Evolutionary conservation across 2,888 invertebrate genomes (phyloP).

Genomic region (Masnerella sp.): DNA sequence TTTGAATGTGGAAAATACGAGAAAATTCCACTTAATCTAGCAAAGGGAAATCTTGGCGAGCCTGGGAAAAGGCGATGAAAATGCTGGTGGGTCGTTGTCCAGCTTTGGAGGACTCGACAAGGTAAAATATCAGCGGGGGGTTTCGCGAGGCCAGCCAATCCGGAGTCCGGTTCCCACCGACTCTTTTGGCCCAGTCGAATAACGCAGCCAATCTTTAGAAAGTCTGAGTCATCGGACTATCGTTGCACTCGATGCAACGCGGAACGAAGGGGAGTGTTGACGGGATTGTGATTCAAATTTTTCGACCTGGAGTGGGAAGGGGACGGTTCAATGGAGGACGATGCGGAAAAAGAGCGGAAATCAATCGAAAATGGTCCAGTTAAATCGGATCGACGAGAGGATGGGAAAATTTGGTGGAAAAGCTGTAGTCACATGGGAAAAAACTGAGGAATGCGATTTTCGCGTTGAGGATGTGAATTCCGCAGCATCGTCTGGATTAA

Average conservation of each 20-base stretch:
- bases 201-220: constrained; percentile 28
- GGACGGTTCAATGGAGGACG: constrained; percentile 7
- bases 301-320: neutral
- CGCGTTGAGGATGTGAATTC: no score
- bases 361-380: constrained; percentile 6
- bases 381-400: no score
- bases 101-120: constrained; percentile 5
- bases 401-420: no score
- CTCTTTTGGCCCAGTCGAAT: constrained; percentile 15
- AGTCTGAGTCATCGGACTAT: constrained; percentile 25
- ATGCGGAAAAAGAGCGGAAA: constrained; percentile 2
- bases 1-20: no score
- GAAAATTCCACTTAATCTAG: no score
- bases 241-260: constrained; percentile 16
- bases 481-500: neutral
- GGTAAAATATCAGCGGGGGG: constrained; percentile 25
- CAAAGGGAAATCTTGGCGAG: no score
- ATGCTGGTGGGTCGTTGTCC: neutral
- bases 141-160: constrained; percentile 8
- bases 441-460: constrained; percentile 5
- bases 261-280: constrained; percentile 15
- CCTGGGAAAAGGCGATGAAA: neutral
- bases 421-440: constrained; percentile 19
- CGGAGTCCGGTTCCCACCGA: neutral
- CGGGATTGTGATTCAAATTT: constrained; percentile 27